Evolutionary conservation across 2,888 invertebrate species (phyloP).

Genomic region (Lycaena phlaeas): DNA sequence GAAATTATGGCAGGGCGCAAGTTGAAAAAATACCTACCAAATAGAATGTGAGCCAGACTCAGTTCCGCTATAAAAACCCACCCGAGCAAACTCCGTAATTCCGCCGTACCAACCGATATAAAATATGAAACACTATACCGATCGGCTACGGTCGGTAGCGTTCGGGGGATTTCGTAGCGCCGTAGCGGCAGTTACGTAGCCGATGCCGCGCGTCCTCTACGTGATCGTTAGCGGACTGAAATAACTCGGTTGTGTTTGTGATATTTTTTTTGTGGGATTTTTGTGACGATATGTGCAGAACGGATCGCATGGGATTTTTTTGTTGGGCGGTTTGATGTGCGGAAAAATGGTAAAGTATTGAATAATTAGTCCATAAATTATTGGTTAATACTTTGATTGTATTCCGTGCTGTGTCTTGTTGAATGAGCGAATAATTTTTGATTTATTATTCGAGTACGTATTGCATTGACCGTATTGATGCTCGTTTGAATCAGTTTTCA

Average conservation of each 20-base stretch:
- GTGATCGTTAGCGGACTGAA: constrained; percentile 25
- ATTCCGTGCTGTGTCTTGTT: neutral
- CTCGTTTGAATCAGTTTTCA: too few species aligned
- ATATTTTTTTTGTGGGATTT: constrained; percentile 32
- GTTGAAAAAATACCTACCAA: constrained; percentile 51
- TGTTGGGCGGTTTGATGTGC: constrained; percentile 45
- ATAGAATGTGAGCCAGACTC: constrained; percentile 49
- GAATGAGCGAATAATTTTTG: neutral
- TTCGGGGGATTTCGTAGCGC: constrained; percentile 43
- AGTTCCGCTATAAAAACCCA: constrained; percentile 63
- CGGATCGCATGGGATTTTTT: constrained; percentile 30
- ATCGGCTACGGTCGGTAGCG: constrained; percentile 32
- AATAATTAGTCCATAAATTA: neutral
- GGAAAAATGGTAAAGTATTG: constrained; percentile 37
- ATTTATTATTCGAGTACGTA: neutral
- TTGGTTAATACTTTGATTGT: too few species aligned
- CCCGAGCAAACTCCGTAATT: constrained; percentile 67
- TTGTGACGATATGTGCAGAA: constrained; percentile 19
- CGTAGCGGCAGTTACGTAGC: constrained; percentile 63
- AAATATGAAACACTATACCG: constrained; percentile 64
- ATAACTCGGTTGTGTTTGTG: constrained; percentile 46
- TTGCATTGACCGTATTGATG: neutral
- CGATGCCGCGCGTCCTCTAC: constrained; percentile 34
- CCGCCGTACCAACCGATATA: constrained; percentile 64
- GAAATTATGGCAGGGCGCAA: constrained; percentile 42